Conservation (phyloP, 1,140 invertebrate genomes). For the Danaus plexippus region DNA sequence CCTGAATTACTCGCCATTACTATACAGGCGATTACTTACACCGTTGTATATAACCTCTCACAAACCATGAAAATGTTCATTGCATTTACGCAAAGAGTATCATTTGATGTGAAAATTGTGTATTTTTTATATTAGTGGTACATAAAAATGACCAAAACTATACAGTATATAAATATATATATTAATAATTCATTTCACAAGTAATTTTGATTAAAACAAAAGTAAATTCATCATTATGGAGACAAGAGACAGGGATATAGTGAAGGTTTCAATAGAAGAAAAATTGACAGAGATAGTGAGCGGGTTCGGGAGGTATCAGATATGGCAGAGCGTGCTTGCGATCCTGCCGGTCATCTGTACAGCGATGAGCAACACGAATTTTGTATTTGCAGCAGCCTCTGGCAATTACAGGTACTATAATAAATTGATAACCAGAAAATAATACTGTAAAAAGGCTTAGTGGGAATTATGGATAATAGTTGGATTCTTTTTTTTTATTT, state of each 20-base stretch:
- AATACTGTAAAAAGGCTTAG: neutral
- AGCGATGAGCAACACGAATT: constrained; percentile 22
- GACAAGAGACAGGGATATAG: constrained; percentile 7
- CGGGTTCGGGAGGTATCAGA: constrained; percentile 21
- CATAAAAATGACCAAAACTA: too few species aligned
- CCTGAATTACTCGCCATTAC: too few species aligned
- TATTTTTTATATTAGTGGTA: too few species aligned
- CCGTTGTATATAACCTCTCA: too few species aligned
- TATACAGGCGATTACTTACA: too few species aligned
- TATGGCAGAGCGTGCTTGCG: constrained; percentile 17
- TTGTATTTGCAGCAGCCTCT: constrained; percentile 21
- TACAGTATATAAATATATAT: too few species aligned
- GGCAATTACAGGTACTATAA: constrained; percentile 20
- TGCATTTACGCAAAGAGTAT: too few species aligned
- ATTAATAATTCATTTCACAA: too few species aligned
- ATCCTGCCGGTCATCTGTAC: constrained; percentile 18
- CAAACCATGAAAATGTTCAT: too few species aligned
- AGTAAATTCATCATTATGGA: constrained; percentile 7
- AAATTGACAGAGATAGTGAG: constrained; percentile 20
- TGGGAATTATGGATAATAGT: neutral
- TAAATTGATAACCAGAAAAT: neutral
- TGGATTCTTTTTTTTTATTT: neutral
- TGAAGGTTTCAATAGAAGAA: constrained; percentile 16
- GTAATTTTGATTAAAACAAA: too few species aligned
- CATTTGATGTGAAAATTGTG: too few species aligned